Evolutionary conservation across 2,888 invertebrate species (phyloP), one percentile per base, ranked within the genome.

Genomic region (Pyrrhia umbra): DNA sequence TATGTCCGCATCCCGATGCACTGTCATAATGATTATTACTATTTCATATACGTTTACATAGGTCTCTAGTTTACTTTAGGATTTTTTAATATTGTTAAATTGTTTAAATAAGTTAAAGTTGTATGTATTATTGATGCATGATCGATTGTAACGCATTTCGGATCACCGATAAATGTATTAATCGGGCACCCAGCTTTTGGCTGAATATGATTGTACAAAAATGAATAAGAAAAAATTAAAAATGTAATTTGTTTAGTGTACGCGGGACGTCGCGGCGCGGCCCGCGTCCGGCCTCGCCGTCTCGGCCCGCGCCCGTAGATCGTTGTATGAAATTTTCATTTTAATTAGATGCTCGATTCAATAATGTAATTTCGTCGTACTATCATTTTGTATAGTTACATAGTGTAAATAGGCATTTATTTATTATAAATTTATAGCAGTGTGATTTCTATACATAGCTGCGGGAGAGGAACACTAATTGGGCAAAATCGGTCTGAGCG

Each of bases 371-470:
- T 92, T 94, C 83, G 91, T 90, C 92, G 92, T 93, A 92, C 93
- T 93, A 92, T 93, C 93, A 91, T 94, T 94, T 94, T 94, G 94
- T 95, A 95, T 95, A 94, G 94, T 91, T 91, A 93, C 92, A 93
- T 95, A 95, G 94, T 94, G 94, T 95, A 94, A 94, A 95, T 95
- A 95, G 95, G 95, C 95, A 95, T 95, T 95, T 95, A 95, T 94
- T 94, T 95, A 95, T 95, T 94, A 93, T 94, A 93, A 94, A 94
- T 92, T 93, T 89, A 93, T 92, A 92, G 93, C 94, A 90, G 93
- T 92, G 93, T 93, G 93, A 90, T 92, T 92, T 93, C 92, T 91
- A 93, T 93, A 93, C 92, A 92, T 92, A 92, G 92, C 92, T 91
- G 92, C 91, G 93, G 93, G 92, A 90, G 88, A 89, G 92, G 90